A percentile compares a stretch with the other conserved stretches of the same genome.
phyloP scores from a whole-genome alignment of 2,797 vertebrate species.

The Enteromius thamalakanensis region DNA sequence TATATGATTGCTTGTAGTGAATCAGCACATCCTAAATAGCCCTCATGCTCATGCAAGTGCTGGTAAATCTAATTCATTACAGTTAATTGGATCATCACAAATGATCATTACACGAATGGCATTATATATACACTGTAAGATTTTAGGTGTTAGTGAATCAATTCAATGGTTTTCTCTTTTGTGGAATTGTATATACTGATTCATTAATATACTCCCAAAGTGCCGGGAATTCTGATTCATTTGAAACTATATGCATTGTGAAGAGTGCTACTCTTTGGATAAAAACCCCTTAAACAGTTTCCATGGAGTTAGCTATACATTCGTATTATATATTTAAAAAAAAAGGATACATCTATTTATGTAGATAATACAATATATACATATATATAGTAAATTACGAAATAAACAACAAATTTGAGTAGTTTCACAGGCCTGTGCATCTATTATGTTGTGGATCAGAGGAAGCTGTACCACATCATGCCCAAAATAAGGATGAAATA shows the following conservation, averaged over 20 bases:
- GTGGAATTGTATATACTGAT: not conserved
- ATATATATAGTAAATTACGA: not conserved
- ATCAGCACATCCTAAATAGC: not conserved
- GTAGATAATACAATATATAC: not conserved
- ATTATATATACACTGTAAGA: not conserved
- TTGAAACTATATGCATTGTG: not conserved
- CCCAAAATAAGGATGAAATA: conserved; percentile 18
- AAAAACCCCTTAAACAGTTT: too few relatives aligned
- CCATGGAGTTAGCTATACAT: not conserved
- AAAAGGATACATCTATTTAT: not conserved
- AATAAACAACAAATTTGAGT: not conserved
- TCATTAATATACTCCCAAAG: not conserved
- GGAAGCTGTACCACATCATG: not conserved
- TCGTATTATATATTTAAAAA: not conserved
- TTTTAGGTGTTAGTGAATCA: not conserved
- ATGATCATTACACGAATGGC: not conserved
- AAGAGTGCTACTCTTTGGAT: not conserved
- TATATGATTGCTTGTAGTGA: not conserved
- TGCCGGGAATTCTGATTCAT: not conserved
- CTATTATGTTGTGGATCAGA: not conserved
- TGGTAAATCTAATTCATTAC: not conserved
- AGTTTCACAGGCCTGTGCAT: not conserved
- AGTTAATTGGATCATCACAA: not conserved
- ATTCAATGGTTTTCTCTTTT: not conserved
- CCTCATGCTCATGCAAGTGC: not conserved